Evolutionary conservation across 2,797 vertebrate species (phyloP), one percentile per base, ranked within the genome.

Genomic region (Spinibarbus caldwelli): DNA sequence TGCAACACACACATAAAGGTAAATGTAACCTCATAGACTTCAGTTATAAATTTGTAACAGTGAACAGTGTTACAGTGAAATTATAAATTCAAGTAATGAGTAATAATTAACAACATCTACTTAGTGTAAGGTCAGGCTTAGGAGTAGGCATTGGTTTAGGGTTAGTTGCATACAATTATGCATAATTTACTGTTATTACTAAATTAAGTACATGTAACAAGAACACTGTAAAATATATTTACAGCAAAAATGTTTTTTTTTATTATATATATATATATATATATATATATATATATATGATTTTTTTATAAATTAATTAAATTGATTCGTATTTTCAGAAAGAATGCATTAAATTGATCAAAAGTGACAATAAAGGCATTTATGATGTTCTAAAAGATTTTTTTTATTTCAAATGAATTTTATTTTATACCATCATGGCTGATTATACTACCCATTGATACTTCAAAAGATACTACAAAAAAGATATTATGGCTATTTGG

Each of bases 1-100:
- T 80, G 79, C 92, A 86, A 14, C 86, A 86, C 36, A 68, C 76
- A n/a, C 80, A 86, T 75, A 71, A 83, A 87, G 90, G 89, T 90
- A 86, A 87, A 79, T 2, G 15, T 11, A 52, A 36, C 29, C 23
- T 52, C 3, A 77, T 45, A 41, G 38, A 26, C 31, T 54, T 47
- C 15, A n/a, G 23, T 11, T 29, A n/a, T 57, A 21, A 9, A 36
- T 66, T 31, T 15, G n/a, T n/a, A n/a, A n/a, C n/a, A n/a, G n/a
- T n/a, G n/a, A n/a, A n/a, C n/a, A n/a, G n/a, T 31, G 62, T 19
- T 34, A 64, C 12, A 64, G 15, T 17, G 14, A 64, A 64, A 64
- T 8, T 31, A 64, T 31, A 21, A 17, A 36, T 67, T 36, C 1
- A 34, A 10, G 31, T 36, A 66, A 34, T 5, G 31, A 67, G 64